Percentiles rank a stretch among this genome's conserved stretches.
These are phyloP conservation scores for Agrilus mali DNA, from an alignment of 2,888 invertebrate species.

Conservation along the genomic window DNA sequence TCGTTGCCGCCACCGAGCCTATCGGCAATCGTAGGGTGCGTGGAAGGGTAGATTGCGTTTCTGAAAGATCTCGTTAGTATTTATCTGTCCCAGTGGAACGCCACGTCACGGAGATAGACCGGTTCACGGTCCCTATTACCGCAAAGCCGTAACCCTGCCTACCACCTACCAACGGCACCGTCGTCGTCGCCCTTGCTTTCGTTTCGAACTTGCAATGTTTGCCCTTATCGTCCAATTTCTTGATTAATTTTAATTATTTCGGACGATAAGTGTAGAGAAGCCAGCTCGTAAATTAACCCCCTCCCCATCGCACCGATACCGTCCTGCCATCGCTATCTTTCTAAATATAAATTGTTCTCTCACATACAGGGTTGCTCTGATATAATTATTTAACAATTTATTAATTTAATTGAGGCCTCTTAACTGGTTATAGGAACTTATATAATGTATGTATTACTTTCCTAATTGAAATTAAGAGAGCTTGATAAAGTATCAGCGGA, in stretches of 20 bases:
- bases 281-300: slow-evolving; percentile 9
- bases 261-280: slow-evolving; percentile 16
- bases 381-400: no score
- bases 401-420: no score
- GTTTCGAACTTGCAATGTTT: slow-evolving; percentile 27
- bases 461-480: no score
- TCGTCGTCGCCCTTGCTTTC: slow-evolving; percentile 12
- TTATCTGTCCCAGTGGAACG: slow-evolving; percentile 32
- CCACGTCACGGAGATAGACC: slow-evolving; percentile 23
- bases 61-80: slow-evolving; percentile 36
- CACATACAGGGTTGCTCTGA: no score
- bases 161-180: slow-evolving; percentile 1
- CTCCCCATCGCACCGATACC: not conserved
- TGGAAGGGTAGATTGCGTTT: slow-evolving; percentile 30
- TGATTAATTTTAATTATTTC: slow-evolving; percentile 35
- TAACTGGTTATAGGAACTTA: no score
- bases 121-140: slow-evolving; percentile 19
- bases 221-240: slow-evolving; percentile 29
- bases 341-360: no score
- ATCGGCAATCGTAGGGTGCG: slow-evolving; percentile 16
- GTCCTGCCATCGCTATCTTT: no score
- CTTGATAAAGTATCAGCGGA: no score
- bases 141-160: slow-evolving; percentile 13
- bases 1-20: slow-evolving; percentile 2
- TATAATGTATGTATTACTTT: no score